Evolutionary conservation across 1,140 invertebrate species (phyloP).

Genomic region (Leptopilina boulardi): DNA sequence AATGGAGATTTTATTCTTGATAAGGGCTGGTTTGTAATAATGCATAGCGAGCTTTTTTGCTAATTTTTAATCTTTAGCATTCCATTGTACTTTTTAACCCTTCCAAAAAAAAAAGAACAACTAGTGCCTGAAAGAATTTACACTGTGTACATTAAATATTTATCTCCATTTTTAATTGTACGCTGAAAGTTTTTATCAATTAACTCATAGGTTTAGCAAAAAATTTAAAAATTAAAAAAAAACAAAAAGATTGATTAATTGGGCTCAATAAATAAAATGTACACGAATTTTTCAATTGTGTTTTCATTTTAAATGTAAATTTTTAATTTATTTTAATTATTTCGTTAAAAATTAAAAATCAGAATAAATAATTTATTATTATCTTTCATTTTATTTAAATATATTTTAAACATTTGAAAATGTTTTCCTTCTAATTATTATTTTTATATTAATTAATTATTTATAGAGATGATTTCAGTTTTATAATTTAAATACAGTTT

Average conservation of each 20-base stretch:
- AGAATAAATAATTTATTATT: too few species aligned
- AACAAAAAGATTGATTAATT: constrained; percentile 48
- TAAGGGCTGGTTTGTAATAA: constrained; percentile 29
- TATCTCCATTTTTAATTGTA: constrained; percentile 49
- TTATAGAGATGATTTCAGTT: too few species aligned
- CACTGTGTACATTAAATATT: constrained; percentile 50
- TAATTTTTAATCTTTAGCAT: constrained; percentile 46
- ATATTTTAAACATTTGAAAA: too few species aligned
- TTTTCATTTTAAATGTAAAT: neutral
- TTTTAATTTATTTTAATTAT: neutral
- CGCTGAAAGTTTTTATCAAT: constrained; percentile 57
- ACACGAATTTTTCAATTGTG: constrained; percentile 29
- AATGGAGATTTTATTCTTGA: constrained; percentile 7
- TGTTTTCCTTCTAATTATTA: too few species aligned
- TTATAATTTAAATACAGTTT: too few species aligned
- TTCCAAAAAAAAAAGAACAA: constrained; percentile 51
- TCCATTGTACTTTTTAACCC: constrained; percentile 48
- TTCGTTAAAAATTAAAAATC: too few species aligned
- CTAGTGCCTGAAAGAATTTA: constrained; percentile 58
- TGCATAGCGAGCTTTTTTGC: constrained; percentile 22
- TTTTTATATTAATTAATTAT: too few species aligned
- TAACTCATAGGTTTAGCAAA: constrained; percentile 49
- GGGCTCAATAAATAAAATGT: constrained; percentile 56
- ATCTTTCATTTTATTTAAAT: too few species aligned
- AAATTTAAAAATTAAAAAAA: neutral